Conservation (phyloP, 2,797 vertebrate species). For the Gymnothorax javanicus region DNA sequence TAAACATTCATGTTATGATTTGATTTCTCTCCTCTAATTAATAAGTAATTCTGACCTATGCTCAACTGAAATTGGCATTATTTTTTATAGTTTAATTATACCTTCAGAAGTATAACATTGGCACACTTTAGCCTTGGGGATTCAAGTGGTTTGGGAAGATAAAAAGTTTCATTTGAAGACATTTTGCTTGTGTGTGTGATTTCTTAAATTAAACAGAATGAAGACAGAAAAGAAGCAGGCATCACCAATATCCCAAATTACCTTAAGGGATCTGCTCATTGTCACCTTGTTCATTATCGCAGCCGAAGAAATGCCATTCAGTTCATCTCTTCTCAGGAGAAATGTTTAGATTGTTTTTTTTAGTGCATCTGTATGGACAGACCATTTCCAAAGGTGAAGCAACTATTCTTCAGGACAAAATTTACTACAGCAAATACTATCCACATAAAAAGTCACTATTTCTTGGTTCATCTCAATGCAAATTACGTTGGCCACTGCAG, state of each 20-base stretch:
- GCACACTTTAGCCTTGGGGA: background rate
- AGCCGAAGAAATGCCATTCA: constrained; percentile 26
- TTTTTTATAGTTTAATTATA: background rate
- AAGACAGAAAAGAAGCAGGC: constrained; percentile 39
- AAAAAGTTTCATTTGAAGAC: background rate
- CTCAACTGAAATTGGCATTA: background rate
- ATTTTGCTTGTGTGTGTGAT: background rate
- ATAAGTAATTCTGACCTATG: background rate
- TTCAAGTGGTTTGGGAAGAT: background rate
- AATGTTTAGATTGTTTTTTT: constrained; percentile 17
- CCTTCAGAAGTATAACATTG: background rate
- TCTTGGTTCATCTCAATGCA: background rate
- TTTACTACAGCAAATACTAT: background rate
- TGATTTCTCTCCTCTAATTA: background rate
- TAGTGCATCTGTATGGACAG: background rate
- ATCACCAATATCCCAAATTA: constrained; percentile 37
- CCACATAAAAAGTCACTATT: background rate
- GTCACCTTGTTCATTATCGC: constrained; percentile 32
- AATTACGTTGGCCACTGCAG: background rate
- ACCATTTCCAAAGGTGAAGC: constrained; percentile 9
- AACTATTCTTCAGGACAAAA: constrained; percentile 20
- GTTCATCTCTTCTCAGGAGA: background rate
- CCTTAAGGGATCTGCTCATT: constrained; percentile 33
- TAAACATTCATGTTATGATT: background rate
- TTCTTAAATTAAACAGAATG: constrained; percentile 17